phyloP scores from a whole-genome alignment of 1,140 invertebrate species.

The Chionoecetes opilio region DNA sequence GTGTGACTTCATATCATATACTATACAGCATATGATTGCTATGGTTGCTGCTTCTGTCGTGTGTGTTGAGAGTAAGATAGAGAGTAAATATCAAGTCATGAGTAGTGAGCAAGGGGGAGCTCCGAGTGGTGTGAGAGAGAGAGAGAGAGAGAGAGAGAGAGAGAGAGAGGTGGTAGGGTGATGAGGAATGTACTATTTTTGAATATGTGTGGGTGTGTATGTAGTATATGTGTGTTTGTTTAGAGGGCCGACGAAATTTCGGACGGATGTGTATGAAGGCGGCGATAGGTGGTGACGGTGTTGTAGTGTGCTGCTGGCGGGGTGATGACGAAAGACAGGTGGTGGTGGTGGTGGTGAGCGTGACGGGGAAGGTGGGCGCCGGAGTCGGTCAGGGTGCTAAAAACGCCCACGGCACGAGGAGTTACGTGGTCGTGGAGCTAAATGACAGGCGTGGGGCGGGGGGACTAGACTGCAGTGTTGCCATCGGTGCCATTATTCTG shows the following conservation, averaged over 20 bases:
- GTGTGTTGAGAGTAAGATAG: too few species aligned
- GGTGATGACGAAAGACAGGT: background rate
- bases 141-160: slow-evolving; percentile 56
- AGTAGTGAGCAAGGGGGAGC: too few species aligned
- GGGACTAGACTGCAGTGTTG: too few species aligned
- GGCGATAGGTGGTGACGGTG: background rate
- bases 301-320: too few species aligned
- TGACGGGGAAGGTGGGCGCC: background rate
- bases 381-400: slow-evolving; percentile 5
- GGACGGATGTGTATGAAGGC: background rate
- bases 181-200: background rate
- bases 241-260: background rate
- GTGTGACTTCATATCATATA: too few species aligned
- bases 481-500: too few species aligned
- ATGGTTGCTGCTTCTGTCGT: too few species aligned
- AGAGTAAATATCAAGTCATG: too few species aligned
- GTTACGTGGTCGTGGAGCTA: too few species aligned
- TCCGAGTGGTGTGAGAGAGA: too few species aligned
- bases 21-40: too few species aligned
- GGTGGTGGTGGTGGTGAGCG: background rate
- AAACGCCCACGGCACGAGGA: background rate
- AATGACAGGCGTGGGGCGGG: too few species aligned
- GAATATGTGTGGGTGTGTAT: slow-evolving; percentile 44
- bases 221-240: background rate
- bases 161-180: background rate